phyloP scores from a whole-genome alignment of 2,888 invertebrate species.

The Endomychus coccineus region DNA sequence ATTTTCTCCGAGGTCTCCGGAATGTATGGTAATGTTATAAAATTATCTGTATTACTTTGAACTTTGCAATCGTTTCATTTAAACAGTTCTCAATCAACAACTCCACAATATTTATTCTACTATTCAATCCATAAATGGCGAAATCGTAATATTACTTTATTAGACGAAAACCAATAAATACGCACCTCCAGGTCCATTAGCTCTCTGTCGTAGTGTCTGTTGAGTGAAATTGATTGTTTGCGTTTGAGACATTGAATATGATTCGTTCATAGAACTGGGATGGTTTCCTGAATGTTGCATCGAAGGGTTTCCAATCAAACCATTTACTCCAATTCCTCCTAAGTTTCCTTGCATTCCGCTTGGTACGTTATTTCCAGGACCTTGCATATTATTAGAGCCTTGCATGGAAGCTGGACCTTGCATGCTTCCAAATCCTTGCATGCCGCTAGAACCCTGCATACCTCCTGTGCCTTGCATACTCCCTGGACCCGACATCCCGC shows the following conservation, averaged over 20 bases:
- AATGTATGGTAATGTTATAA: no score
- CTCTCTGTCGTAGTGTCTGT: conserved; percentile 56
- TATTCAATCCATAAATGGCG: no score
- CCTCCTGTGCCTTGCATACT: conserved; percentile 21
- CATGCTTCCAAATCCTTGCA: conserved; percentile 16
- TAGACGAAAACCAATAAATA: no score
- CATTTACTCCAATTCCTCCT: conserved; percentile 17
- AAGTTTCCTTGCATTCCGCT: conserved; percentile 10
- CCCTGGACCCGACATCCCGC: conserved; percentile 19
- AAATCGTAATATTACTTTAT: no score
- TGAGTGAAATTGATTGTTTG: conserved; percentile 82
- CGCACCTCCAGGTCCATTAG: conserved; percentile 35
- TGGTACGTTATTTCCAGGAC: conserved; percentile 20
- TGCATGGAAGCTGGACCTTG: not conserved
- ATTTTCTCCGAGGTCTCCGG: no score
- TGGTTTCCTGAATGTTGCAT: conserved; percentile 18
- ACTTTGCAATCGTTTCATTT: no score
- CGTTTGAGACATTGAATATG: conserved; percentile 72
- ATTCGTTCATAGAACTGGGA: conserved; percentile 45
- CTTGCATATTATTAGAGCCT: conserved; percentile 24
- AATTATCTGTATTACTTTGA: no score
- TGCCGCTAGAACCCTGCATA: conserved; percentile 21
- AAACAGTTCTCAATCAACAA: no score
- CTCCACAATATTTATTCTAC: no score
- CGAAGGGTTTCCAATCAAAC: conserved; percentile 19